Evolutionary conservation across 2,888 invertebrate genomes (phyloP).

Genomic region (Patella ulyssiponensis): DNA sequence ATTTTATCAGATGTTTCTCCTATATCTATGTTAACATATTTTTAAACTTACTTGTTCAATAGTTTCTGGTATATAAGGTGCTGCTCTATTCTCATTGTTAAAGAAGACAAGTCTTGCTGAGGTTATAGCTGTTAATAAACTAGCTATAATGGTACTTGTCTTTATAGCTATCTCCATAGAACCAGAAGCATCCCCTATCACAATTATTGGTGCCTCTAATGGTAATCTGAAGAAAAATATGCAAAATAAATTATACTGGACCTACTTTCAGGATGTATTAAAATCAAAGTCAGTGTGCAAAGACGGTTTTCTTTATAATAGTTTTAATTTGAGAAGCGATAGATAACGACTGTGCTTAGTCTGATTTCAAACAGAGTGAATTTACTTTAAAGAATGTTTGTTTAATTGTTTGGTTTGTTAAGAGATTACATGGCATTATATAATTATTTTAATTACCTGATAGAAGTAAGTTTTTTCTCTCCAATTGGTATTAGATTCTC

Average conservation of each 20-base stretch:
- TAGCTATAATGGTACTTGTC: constrained; percentile 70
- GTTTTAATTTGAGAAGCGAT: background rate
- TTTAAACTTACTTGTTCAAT: constrained; percentile 59
- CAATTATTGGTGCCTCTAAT: constrained; percentile 68
- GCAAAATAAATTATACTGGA: too few species aligned
- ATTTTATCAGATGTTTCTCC: too few species aligned
- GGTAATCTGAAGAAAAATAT: constrained; percentile 49
- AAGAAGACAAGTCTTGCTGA: constrained; percentile 71
- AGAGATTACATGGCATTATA: too few species aligned
- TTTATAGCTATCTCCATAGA: constrained; percentile 72
- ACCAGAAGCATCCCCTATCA: constrained; percentile 70
- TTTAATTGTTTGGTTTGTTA: too few species aligned
- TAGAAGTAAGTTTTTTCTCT: constrained; percentile 56
- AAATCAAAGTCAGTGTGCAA: too few species aligned
- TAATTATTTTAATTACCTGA: constrained; percentile 47
- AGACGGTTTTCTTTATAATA: background rate
- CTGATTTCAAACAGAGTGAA: too few species aligned
- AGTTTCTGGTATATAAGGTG: constrained; percentile 62
- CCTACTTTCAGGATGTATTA: too few species aligned
- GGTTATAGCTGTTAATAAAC: constrained; percentile 68
- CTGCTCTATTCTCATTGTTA: constrained; percentile 57
- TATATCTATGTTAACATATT: too few species aligned
- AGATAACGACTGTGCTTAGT: too few species aligned
- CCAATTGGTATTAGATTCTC: constrained; percentile 55
- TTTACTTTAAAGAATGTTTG: too few species aligned